Evolutionary conservation across 2,113 vertebrate genomes (phyloP).

Genomic region (Agapornis roseicollis): DNA sequence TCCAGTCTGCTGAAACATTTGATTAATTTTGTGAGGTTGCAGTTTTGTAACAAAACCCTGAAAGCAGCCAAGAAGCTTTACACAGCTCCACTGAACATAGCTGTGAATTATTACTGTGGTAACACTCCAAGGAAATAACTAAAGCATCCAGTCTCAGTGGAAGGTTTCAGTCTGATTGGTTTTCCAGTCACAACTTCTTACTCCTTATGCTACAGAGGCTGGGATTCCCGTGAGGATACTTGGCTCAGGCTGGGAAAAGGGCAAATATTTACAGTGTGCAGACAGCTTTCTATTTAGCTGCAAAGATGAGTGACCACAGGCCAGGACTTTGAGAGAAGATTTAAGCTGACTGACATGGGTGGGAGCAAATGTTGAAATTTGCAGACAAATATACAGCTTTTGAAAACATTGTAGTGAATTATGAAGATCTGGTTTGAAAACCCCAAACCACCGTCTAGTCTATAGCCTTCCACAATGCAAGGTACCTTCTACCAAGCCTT

Average conservation of each 20-base stretch:
- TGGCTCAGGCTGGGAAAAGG: not conserved
- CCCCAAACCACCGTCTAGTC: not conserved
- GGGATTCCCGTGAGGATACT: not conserved
- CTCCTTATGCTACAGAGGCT: not conserved
- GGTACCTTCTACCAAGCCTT: not conserved
- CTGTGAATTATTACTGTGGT: conserved; percentile 34
- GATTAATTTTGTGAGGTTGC: conserved; percentile 13
- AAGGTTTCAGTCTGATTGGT: not conserved
- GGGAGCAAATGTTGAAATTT: not conserved
- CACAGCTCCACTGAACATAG: not conserved
- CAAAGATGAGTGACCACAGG: not conserved
- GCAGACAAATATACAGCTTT: not conserved
- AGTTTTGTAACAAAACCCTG: conserved; percentile 12
- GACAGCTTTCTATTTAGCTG: not conserved
- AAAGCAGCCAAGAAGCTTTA: not conserved
- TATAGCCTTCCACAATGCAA: not conserved
- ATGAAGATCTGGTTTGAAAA: not conserved
- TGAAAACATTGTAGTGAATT: not conserved
- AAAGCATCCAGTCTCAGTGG: not conserved
- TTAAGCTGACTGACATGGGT: not conserved
- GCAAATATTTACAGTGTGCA: conserved; percentile 21
- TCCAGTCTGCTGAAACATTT: not conserved
- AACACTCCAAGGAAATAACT: conserved; percentile 30
- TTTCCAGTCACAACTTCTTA: conserved; percentile 25
- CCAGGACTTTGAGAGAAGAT: not conserved